phyloP scores from a whole-genome alignment of 2,888 invertebrate species.

The Opisthograptis luteolata region DNA sequence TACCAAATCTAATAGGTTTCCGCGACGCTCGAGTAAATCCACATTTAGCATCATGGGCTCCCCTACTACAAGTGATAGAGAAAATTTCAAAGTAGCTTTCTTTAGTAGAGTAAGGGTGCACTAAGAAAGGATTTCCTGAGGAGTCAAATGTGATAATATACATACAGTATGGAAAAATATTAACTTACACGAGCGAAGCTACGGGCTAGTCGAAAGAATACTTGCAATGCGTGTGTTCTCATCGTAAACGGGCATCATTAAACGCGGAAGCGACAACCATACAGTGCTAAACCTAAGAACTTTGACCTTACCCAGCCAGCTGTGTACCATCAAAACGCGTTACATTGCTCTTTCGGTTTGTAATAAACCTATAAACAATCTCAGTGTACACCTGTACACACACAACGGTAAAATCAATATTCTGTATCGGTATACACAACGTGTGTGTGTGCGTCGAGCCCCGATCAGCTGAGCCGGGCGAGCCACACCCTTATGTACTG shows the following conservation, averaged over 20 bases:
- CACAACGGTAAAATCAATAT: conserved; percentile 15
- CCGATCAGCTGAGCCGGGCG: conserved; percentile 14
- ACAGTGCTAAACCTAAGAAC: conserved; percentile 3
- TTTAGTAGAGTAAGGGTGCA: no score
- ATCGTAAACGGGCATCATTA: conserved; percentile 22
- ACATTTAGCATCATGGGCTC: no score
- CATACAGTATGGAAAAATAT: no score
- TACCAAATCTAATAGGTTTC: no score
- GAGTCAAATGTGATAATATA: no score
- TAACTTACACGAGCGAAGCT: no score
- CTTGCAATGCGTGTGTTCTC: background rate
- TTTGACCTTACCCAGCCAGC: conserved; percentile 16
- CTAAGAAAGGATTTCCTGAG: no score
- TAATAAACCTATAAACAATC: conserved; percentile 8
- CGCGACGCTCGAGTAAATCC: no score
- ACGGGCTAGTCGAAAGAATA: no score
- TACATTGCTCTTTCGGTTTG: background rate
- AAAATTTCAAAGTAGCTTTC: no score
- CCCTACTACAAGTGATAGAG: no score
- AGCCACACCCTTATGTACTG: conserved; percentile 12
- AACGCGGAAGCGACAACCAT: conserved; percentile 14
- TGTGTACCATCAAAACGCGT: background rate
- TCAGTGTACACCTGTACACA: conserved; percentile 18
- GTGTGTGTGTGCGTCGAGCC: conserved; percentile 3
- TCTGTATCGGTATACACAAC: background rate